Percentiles rank a stretch among this genome's conserved stretches.
Conservation (phyloP, 2,113 vertebrate genomes). For the Pachyramphus minor region DNA sequence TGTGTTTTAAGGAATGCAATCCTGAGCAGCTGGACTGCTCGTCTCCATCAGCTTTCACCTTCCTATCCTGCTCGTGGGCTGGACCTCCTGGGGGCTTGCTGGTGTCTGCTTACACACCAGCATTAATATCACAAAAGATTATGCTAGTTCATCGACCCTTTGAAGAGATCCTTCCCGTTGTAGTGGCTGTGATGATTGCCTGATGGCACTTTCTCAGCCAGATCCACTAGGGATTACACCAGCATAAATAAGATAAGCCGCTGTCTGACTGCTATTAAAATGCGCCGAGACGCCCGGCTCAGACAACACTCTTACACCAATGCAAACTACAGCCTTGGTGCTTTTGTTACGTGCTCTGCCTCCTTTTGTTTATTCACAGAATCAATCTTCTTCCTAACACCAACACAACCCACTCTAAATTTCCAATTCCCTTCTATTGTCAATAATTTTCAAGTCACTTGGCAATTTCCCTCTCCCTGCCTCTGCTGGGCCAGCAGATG, state of each 20-base stretch:
- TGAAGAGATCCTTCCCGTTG: not conserved
- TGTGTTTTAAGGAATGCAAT: not conserved
- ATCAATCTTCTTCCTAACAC: not conserved
- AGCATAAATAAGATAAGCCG: constrained; percentile 1
- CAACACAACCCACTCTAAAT: not conserved
- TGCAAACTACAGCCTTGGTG: not conserved
- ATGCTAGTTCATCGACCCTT: not conserved
- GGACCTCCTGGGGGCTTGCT: not conserved
- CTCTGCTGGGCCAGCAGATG: not conserved
- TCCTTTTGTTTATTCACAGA: not conserved
- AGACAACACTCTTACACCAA: not conserved
- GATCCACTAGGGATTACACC: constrained; percentile 30
- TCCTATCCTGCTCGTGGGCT: not conserved
- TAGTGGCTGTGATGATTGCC: not conserved
- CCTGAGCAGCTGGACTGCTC: not conserved
- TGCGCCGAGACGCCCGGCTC: not conserved
- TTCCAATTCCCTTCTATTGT: not conserved
- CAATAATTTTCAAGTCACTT: not conserved
- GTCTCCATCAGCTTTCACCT: not conserved
- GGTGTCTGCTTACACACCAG: not conserved
- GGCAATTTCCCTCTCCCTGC: not conserved
- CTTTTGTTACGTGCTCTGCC: not conserved
- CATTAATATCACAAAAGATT: not conserved
- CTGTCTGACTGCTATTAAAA: constrained; percentile 29
- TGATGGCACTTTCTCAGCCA: constrained; percentile 25